Evolutionary conservation across 2,797 vertebrate species (phyloP), one percentile per base, ranked within the genome.

Genomic region (Diplodus sargus): DNA sequence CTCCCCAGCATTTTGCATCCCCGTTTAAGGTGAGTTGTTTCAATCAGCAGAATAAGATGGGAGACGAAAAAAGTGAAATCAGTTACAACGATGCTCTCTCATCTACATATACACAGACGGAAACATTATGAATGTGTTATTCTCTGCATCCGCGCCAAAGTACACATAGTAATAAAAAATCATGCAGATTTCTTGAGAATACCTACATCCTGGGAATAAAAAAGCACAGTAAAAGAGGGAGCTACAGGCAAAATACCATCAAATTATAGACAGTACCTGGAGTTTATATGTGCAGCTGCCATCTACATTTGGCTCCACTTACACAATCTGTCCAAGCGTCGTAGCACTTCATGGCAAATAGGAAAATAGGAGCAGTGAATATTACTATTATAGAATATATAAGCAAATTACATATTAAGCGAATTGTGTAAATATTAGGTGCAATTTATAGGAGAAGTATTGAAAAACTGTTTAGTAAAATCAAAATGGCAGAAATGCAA

Each of bases 1-100:
- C 69, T 49, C 39, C 25, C 61, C 28, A 4, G 0, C 28, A 30
- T 59, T 73, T 85, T 71, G 17, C 28, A 54, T 70, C 12, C 14
- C 11, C 2, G 43, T 53, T 74, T 20, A 58, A 61, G 15, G 54
- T 60, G 25, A 42, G 71, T 61, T 22, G 25, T 22, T 0, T 60
- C 53, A 58, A 25, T 5, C 15, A 30, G 28, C 34, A 5, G 43
- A 61, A 43, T 15, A 1, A n/a, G n/a, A 45, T 16, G 20, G 8
- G 13, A 43, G n/a, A 13, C 2, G n/a, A 14, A 17, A 43, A 61
- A 22, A 23, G 12, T 14, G 4, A 25, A 25, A 25, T 17, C 15
- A 57, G 14, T 42, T 39, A 20, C 9, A 9, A 22, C 49, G 2
- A 67, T 10, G 8, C 7, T 4, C 15, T 70, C 10, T 47, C 43